Base-by-base conservation (phyloP, 2,888 invertebrate species). In the Eustalomyia histrio region DNA sequence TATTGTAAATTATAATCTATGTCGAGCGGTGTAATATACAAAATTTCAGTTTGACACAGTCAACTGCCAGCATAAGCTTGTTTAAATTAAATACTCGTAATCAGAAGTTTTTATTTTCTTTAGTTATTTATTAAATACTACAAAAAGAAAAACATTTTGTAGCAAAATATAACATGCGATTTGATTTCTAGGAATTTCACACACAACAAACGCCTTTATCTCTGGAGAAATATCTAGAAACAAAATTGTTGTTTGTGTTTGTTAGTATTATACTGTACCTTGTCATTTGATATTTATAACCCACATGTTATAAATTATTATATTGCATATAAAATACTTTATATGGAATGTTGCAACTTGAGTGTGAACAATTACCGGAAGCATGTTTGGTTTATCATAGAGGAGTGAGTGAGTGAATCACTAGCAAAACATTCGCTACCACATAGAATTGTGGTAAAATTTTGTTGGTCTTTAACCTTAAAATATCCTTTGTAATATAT, bases 321-420 rank as follows among this genome's bases (percentile, higher is more conserved):
- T 47, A 47, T 47, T 47, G n/a, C 43, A 14, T 5, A 14, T 47
- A n/a, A 47, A 43, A 43, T 43, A 21, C 21, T 21, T 21, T 21
- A 10, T 47, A 18, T 24, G 17, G 39, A 63, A 33, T 63, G 57
- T 74, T 64, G 6, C 55, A 9, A 64, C 18, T 68, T 57, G 76
- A 69, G 80, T 76, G 80, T 78, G 74, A 81, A 81, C 76, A 81
- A 74, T 74, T 78, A 74, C 80, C 80, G 80, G 80, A 81, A 76
- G 65, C 65, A 69, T 65, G 65, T 69, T n/a, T 69, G 69, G 76
- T 65, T 73, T 58, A 50, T 39, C 55, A 65, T 47, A 43, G 14
- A 24, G 33, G 58, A 58, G 35, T 72, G 18, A 35, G 43, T 18
- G 58, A 58, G 35, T 72, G 18, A 35, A 53, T 18, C 16, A 57